Evolutionary conservation across 2,797 vertebrate species (phyloP).

Genomic region (Moxostoma hubbsi): DNA sequence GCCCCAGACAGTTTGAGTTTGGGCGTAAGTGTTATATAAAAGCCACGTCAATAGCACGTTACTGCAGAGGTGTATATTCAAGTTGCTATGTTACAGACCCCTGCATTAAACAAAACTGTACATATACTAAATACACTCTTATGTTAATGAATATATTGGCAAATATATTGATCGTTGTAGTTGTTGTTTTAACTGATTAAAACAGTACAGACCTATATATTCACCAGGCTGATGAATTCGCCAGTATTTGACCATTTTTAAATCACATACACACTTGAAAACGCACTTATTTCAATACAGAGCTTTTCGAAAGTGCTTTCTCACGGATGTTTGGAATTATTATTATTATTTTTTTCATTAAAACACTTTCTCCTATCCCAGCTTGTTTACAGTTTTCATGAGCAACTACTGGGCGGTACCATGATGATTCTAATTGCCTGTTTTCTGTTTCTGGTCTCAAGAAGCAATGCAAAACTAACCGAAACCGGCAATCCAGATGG

Average conservation of each 20-base stretch:
- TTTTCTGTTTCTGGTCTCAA: too few relatives aligned
- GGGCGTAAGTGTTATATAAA: conserved; percentile 52
- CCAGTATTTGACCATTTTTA: not conserved
- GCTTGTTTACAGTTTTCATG: too few relatives aligned
- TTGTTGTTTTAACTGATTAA: not conserved
- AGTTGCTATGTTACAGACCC: conserved; percentile 28
- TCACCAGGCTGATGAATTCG: not conserved
- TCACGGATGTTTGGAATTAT: too few relatives aligned
- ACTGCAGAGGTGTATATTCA: conserved; percentile 43
- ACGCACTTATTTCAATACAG: too few relatives aligned
- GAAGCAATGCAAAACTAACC: too few relatives aligned
- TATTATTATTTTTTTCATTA: too few relatives aligned
- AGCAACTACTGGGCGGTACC: too few relatives aligned
- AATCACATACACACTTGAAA: not conserved
- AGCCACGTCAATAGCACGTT: conserved; percentile 50
- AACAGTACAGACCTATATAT: not conserved
- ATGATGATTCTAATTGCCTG: too few relatives aligned
- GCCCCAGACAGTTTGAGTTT: conserved; percentile 45
- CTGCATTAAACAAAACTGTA: conserved; percentile 5
- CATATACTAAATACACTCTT: too few relatives aligned
- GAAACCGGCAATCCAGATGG: too few relatives aligned
- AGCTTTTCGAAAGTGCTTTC: too few relatives aligned
- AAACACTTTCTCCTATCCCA: too few relatives aligned
- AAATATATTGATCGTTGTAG: not conserved
- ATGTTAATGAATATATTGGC: not conserved